Conservation (phyloP, 2,113 vertebrate genomes). For the Myodes glareolus region DNA sequence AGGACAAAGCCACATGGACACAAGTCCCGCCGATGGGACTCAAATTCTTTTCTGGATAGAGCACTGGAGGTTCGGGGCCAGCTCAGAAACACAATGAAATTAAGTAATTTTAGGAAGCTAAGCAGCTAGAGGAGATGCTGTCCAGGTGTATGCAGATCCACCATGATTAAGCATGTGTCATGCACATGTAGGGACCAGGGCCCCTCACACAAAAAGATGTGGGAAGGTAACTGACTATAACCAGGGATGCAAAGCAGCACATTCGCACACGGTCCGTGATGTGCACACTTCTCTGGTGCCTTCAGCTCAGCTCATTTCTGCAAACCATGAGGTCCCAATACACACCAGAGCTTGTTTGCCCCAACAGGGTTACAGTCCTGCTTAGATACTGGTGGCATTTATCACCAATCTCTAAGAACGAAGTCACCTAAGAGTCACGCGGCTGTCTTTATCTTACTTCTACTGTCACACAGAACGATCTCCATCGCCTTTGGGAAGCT, state of each 20-base stretch:
- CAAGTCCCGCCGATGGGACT: fast-evolving
- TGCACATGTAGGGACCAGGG: background rate
- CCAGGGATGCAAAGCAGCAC: background rate
- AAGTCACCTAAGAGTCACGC: background rate
- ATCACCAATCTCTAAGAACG: background rate
- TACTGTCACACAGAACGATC: background rate
- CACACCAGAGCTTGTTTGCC: no score
- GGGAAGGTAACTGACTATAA: fast-evolving
- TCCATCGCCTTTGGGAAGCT: background rate
- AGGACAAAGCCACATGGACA: background rate
- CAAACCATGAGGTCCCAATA: background rate
- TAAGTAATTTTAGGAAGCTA: background rate
- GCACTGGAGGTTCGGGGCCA: background rate
- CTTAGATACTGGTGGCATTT: background rate
- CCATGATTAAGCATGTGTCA: fast-evolving
- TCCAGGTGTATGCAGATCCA: background rate
- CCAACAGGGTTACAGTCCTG: background rate
- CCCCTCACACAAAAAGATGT: background rate
- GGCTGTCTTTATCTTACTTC: slow-evolving; percentile 11
- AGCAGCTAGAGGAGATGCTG: background rate
- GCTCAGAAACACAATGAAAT: background rate
- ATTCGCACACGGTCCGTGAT: fast-evolving
- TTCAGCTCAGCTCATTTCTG: background rate
- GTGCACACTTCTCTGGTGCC: background rate
- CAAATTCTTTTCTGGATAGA: background rate